phyloP scores from a whole-genome alignment of 2,888 invertebrate genomes.

The Dermolepida albohirtum region DNA sequence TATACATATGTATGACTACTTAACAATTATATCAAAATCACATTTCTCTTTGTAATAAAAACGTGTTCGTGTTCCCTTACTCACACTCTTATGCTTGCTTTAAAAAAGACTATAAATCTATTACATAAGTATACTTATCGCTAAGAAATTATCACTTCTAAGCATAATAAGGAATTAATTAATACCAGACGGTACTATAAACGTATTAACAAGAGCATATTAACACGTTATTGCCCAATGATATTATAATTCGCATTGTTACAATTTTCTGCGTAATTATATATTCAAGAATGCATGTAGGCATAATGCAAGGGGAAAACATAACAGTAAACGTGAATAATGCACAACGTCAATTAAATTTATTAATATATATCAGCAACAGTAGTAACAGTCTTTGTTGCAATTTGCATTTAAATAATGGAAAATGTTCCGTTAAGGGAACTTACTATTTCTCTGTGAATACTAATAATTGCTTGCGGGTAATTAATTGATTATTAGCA shows the following conservation, averaged over 20 bases:
- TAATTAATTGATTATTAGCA: slow-evolving; percentile 33
- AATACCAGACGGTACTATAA: too few relatives aligned
- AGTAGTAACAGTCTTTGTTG: slow-evolving; percentile 21
- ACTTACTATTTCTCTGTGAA: slow-evolving; percentile 26
- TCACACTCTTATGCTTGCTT: too few relatives aligned
- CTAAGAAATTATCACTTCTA: too few relatives aligned
- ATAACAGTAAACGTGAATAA: slow-evolving; percentile 35
- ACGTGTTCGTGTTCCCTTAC: too few relatives aligned
- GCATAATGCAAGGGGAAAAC: slow-evolving; percentile 8
- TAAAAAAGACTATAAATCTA: too few relatives aligned
- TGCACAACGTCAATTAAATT: slow-evolving; percentile 30
- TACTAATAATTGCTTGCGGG: slow-evolving; percentile 26
- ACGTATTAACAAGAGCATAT: background rate
- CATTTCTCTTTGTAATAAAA: too few relatives aligned
- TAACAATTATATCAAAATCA: too few relatives aligned
- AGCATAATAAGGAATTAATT: too few relatives aligned
- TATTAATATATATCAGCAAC: slow-evolving; percentile 18
- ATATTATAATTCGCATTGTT: slow-evolving; percentile 18
- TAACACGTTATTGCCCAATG: slow-evolving; percentile 17
- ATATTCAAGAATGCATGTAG: slow-evolving; percentile 12
- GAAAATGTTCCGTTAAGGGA: slow-evolving; percentile 37
- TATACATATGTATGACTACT: too few relatives aligned
- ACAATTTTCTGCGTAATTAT: slow-evolving; percentile 24
- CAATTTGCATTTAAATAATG: slow-evolving; percentile 37
- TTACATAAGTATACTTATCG: too few relatives aligned